Base-by-base conservation (phyloP, 2,113 vertebrate species). In the Apteryx owenii region DNA sequence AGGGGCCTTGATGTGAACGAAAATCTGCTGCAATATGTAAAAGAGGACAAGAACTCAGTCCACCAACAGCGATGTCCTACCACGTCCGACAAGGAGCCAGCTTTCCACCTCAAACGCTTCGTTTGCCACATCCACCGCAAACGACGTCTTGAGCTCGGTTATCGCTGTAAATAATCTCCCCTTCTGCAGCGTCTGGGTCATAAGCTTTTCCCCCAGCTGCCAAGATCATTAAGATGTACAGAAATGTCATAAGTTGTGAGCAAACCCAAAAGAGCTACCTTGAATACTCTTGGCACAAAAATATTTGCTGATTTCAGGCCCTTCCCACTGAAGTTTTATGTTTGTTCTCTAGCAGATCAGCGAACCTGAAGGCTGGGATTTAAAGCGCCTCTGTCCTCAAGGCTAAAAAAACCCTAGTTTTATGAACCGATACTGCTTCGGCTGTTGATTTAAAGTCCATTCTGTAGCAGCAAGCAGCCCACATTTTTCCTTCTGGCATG, bases 401-500 rank as follows among this genome's bases (percentile, higher is more conserved):
- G 96, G 95, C 95, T 95, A 89, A 97, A 97, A 97, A 89, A 90
- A 71, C 69, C 87, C 95, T 38, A 12, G 81, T 89, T 98, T 98
- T 97, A 97, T 97, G 96, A 95, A 96, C 93, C 86, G 31, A 76
- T 70, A 66, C 88, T 72, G 95, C 95, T 95, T 75, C 19, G 0
- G 88, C n/a, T 95, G 96, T 95, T 97, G 96, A 98, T 97, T 97
- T 97, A 97, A 97, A 97, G 93, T 81, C 95, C 93, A 85, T 90
- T 95, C 25, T 38, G 85, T 42, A 72, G 94, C 85, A 97, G 93
- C 10, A 1, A 93, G 89, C 93, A 84, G 95, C 90, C 20, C 95
- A 70, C 93, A 81, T 93, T 95, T 94, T 78, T 87, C 83, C 93
- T 93, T 44, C 91, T 91, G 91, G 95, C 68, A 6, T 96, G 80